Conservation (phyloP, 2,888 invertebrate species). For the Cephus rjabovi region DNA sequence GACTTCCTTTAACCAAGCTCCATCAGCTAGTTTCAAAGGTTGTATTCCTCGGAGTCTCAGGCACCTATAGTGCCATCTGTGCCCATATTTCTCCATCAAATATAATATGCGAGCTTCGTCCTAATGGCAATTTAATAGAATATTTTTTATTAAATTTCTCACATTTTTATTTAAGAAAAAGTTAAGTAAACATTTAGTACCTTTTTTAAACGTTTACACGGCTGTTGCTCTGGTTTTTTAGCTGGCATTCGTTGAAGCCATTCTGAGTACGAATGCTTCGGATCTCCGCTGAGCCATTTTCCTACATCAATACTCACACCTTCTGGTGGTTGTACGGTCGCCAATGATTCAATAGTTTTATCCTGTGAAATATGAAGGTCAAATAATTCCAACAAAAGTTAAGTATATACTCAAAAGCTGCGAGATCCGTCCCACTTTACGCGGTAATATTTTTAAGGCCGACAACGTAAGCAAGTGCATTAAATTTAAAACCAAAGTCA, state of each 20-base stretch:
- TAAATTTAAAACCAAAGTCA: neutral
- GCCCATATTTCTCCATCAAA: constrained; percentile 81
- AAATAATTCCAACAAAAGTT: neutral
- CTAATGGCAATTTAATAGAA: constrained; percentile 14
- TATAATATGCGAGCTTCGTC: constrained; percentile 68
- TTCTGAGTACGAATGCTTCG: constrained; percentile 76
- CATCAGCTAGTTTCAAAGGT: constrained; percentile 74
- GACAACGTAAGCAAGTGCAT: neutral
- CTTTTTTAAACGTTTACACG: constrained; percentile 51
- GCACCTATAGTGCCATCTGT: constrained; percentile 72
- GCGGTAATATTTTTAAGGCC: no score
- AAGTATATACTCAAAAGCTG: no score
- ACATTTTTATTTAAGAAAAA: constrained; percentile 13
- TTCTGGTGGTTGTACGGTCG: constrained; percentile 70
- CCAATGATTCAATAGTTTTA: constrained; percentile 68
- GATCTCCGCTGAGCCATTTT: constrained; percentile 80
- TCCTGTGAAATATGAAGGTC: constrained; percentile 50
- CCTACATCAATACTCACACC: constrained; percentile 78
- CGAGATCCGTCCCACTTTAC: no score
- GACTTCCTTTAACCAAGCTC: constrained; percentile 91
- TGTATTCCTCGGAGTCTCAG: constrained; percentile 69
- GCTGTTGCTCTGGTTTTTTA: constrained; percentile 55
- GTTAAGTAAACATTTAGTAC: constrained; percentile 31
- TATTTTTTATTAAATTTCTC: constrained; percentile 2
- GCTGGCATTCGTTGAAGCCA: constrained; percentile 78